Percentiles rank a stretch among this genome's conserved stretches.
These are phyloP conservation scores for Ceyx cyanopectus DNA, from an alignment of 2,113 vertebrate species.

Conservation along the genomic window DNA sequence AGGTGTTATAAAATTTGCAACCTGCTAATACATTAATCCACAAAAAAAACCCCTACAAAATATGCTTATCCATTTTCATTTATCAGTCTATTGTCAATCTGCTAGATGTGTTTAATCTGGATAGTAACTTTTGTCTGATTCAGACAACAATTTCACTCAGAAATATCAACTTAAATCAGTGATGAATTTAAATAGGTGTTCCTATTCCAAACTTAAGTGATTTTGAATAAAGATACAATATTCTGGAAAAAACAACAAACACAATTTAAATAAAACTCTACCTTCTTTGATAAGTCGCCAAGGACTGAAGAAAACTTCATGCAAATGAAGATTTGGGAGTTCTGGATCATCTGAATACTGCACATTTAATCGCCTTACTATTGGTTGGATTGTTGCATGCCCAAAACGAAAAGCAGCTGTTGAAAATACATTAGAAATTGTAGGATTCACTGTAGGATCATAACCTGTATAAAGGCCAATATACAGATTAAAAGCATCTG, in stretches of 20 bases:
- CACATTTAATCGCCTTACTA: constrained; percentile 81
- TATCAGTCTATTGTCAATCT: background rate
- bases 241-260: background rate
- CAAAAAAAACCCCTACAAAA: background rate
- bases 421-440: constrained; percentile 89
- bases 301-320: constrained; percentile 89
- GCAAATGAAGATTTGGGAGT: constrained; percentile 81
- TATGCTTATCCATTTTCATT: background rate
- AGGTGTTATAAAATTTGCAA: background rate
- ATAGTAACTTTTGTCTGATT: background rate
- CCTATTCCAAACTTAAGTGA: background rate
- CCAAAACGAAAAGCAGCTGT: constrained; percentile 97
- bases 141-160: background rate
- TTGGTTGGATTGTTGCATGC: constrained; percentile 85
- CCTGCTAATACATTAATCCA: background rate
- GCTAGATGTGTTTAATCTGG: background rate
- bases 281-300: constrained; percentile 94
- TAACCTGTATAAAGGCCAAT: constrained; percentile 88
- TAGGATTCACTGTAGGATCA: constrained; percentile 82
- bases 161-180: background rate
- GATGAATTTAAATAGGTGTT: background rate
- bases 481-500: constrained; percentile 79
- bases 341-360: constrained; percentile 81
- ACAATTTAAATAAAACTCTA: constrained; percentile 52
- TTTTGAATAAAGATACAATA: background rate